Percentiles rank a stretch among this genome's conserved stretches.
These are phyloP conservation scores for Cephus runcator DNA, from an alignment of 2,888 invertebrate genomes.

Conservation along the genomic window DNA sequence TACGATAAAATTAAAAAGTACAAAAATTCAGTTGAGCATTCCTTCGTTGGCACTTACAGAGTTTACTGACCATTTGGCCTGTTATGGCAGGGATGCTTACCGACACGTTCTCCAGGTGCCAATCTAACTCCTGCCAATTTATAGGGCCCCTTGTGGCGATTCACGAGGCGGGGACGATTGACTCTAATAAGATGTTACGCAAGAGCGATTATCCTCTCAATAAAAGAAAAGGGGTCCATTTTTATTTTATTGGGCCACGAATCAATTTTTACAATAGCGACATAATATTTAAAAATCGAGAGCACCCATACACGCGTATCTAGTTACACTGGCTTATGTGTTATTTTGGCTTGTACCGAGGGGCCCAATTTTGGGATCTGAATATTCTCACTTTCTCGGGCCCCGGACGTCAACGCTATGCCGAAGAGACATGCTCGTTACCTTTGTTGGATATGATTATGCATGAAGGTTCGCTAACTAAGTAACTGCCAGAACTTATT, in stretches of 20 bases:
- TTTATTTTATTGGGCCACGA: neutral
- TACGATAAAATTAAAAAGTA: neutral
- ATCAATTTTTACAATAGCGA: neutral
- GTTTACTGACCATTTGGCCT: neutral
- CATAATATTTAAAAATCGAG: neutral
- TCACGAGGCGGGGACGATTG: neutral
- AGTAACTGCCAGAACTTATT: neutral
- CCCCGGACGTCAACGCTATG: neutral
- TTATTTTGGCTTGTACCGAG: neutral
- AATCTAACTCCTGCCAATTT: neutral
- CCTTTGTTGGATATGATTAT: neutral
- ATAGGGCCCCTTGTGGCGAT: neutral
- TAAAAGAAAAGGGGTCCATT: neutral
- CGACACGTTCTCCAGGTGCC: neutral
- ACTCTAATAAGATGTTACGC: neutral
- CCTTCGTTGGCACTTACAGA: neutral
- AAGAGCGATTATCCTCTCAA: neutral
- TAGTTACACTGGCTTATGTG: neutral
- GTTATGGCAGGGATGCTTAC: neutral
- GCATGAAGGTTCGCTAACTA: neutral
- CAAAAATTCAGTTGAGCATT: neutral
- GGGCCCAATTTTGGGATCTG: neutral
- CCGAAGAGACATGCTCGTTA: conserved; percentile 1
- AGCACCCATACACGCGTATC: neutral
- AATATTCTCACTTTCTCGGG: neutral